phyloP scores from a whole-genome alignment of 2,888 invertebrate species.

The Ophion ellenae region DNA sequence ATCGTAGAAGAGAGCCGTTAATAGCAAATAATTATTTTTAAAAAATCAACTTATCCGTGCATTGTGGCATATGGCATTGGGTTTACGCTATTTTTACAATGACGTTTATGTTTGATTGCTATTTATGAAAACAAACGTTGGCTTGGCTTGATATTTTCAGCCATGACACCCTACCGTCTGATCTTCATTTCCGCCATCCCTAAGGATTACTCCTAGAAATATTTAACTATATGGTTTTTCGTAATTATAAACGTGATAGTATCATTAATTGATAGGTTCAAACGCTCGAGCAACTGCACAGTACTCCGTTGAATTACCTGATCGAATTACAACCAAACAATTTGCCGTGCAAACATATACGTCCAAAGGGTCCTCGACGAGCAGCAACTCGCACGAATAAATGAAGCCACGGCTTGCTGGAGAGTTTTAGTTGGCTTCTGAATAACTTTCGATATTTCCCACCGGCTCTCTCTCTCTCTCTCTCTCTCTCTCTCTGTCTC shows the following conservation, averaged over 20 bases:
- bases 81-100: too few species aligned
- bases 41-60: too few species aligned
- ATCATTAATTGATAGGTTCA: neutral
- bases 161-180: too few species aligned
- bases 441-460: neutral
- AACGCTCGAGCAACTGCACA: neutral
- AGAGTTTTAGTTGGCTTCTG: conserved; percentile 24
- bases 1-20: too few species aligned
- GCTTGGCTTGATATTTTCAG: too few species aligned
- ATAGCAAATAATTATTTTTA: too few species aligned
- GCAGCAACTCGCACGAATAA: neutral
- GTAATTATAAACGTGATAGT: neutral
- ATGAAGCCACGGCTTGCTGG: neutral
- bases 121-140: too few species aligned
- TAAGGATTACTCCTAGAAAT: neutral
- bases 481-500: too few species aligned
- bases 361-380: conserved; percentile 2
- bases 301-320: neutral
- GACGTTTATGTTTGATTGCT: too few species aligned
- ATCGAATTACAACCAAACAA: conserved; percentile 9
- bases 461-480: neutral
- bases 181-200: neutral
- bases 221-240: neutral
- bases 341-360: neutral
- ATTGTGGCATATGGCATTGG: too few species aligned